phyloP scores from a whole-genome alignment of 2,888 invertebrate species.

The Micoletzkya japonica region DNA sequence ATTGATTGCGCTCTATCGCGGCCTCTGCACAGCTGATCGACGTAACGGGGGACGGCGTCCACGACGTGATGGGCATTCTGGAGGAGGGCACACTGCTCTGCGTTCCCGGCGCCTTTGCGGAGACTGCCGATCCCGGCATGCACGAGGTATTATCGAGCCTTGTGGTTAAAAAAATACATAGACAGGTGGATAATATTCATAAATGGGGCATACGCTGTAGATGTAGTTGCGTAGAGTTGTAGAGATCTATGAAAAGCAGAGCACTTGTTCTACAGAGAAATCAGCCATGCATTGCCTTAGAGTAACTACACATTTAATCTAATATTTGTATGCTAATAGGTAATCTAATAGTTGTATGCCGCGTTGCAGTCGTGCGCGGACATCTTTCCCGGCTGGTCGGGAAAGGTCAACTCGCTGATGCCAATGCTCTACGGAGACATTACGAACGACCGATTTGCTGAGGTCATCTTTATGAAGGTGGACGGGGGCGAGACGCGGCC shows the following conservation, averaged over 20 bases:
- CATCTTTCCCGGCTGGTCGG: not conserved
- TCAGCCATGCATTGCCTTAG: too few species aligned
- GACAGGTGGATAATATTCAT: too few species aligned
- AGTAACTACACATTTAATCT: too few species aligned
- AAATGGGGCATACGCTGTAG: too few species aligned
- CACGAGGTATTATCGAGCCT: too few species aligned
- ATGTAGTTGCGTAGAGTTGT: too few species aligned
- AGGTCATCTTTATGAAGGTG: constrained; percentile 51
- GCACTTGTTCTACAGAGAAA: too few species aligned
- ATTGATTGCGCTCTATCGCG: too few species aligned
- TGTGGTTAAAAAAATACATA: too few species aligned
- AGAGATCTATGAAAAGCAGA: too few species aligned
- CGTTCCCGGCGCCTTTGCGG: constrained; percentile 11
- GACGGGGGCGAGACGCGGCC: constrained; percentile 6
- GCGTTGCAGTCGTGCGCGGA: not conserved
- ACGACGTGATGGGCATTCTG: constrained; percentile 56
- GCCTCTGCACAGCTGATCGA: constrained; percentile 56
- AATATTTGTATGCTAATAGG: too few species aligned
- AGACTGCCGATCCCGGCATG: constrained; percentile 22
- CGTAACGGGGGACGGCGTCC: constrained; percentile 54
- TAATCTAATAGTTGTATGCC: too few species aligned
- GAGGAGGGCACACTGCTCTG: constrained; percentile 40
- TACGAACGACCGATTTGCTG: constrained; percentile 50
- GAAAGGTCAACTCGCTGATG: constrained; percentile 3
- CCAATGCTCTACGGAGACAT: constrained; percentile 41